Percentiles rank a stretch among this genome's conserved stretches.
These are phyloP conservation scores for Tenthredo distinguenda DNA, from an alignment of 2,888 invertebrate genomes.

Conservation along the genomic window DNA sequence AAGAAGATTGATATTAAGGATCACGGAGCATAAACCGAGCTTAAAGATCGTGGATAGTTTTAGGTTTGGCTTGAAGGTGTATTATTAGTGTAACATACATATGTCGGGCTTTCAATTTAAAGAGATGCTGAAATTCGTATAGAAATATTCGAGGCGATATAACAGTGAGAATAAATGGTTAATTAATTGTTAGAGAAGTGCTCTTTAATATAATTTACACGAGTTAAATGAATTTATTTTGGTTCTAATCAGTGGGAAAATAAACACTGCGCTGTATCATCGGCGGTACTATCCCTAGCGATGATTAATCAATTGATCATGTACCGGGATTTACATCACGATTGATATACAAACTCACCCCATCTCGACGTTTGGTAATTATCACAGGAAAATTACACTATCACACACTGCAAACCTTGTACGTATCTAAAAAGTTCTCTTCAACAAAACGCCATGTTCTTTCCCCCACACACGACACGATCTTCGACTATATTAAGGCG, in stretches of 20 bases:
- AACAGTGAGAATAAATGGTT: not conserved
- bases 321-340: not conserved
- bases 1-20: not conserved
- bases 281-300: not conserved
- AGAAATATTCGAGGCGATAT: not conserved
- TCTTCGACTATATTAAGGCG: slow-evolving; percentile 7
- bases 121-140: not conserved
- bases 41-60: slow-evolving; percentile 14
- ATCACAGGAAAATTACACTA: slow-evolving; percentile 41
- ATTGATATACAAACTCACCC: slow-evolving; percentile 17
- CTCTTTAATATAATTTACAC: not conserved
- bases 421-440: slow-evolving; percentile 30
- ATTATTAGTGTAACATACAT: slow-evolving; percentile 18
- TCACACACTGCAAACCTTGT: slow-evolving; percentile 43
- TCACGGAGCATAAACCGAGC: slow-evolving; percentile 8
- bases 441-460: slow-evolving; percentile 49
- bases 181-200: not conserved
- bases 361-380: slow-evolving; percentile 25
- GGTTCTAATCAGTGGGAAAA: not conserved
- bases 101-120: not conserved
- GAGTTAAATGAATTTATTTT: slow-evolving; percentile 10
- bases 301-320: not conserved
- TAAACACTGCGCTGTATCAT: slow-evolving; percentile 17
- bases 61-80: slow-evolving; percentile 1
- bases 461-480: slow-evolving; percentile 19